Base-by-base conservation (phyloP, 1,140 invertebrate species). In the Ectropis grisescens region DNA sequence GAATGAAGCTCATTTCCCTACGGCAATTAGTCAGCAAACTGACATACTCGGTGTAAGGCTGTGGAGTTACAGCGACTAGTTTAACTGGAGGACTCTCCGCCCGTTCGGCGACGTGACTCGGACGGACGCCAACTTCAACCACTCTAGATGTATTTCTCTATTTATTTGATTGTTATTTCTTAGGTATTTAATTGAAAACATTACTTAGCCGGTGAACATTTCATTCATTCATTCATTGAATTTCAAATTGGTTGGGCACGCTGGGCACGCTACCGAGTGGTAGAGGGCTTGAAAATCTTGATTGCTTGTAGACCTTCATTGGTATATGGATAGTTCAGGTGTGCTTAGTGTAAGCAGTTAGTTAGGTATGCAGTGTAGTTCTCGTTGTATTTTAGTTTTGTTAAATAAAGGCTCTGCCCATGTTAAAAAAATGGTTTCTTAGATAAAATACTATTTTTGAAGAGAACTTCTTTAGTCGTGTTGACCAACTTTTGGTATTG, bases 31-130 rank as follows among this genome's bases (percentile, higher is more conserved):
- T n/a, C n/a, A n/a, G n/a, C n/a, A n/a, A n/a, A n/a, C n/a, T n/a
- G n/a, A n/a, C n/a, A n/a, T n/a, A n/a, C n/a, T n/a, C n/a, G n/a
- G n/a, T n/a, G n/a, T n/a, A n/a, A n/a, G n/a, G n/a, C n/a, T n/a
- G n/a, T n/a, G n/a, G n/a, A n/a, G n/a, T n/a, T n/a, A n/a, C n/a
- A n/a, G n/a, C n/a, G n/a, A n/a, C n/a, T n/a, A 32, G 40, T 33
- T 33, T 38, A 34, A 38, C 34, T 47, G 36, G 30, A 53, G 49
- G 13, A 30, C 41, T 32, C 50, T 51, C 42, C 29, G 41, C 41
- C 46, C 36, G 24, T 11, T 26, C 27, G 10, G 36, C 37, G 47
- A 53, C 49, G 50, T 54, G 50, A 41, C 42, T 54, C 50, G 50
- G 46, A 54, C 35, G 31, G 32, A 13, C 29, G 50, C 50, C 50